A percentile compares a stretch with the other conserved stretches of the same genome.
These are phyloP conservation scores for Odontocerum albicorne DNA, from an alignment of 2,888 invertebrate genomes.

Conservation along the genomic window DNA sequence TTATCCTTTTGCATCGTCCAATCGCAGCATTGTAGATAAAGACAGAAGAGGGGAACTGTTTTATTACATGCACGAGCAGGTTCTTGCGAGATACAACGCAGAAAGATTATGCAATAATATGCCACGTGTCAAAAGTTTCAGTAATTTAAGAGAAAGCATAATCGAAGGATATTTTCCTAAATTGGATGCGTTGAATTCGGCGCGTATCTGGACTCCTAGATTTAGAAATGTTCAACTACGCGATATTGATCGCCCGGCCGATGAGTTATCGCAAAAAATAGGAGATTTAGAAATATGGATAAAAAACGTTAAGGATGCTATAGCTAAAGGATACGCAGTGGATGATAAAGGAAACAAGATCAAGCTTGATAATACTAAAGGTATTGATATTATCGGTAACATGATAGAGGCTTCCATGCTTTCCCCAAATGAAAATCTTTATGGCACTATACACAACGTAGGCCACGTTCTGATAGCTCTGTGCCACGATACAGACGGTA, in stretches of 20 bases:
- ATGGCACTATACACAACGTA: conserved; percentile 82
- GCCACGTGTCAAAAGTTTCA: conserved; percentile 10
- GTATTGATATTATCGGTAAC: conserved; percentile 79
- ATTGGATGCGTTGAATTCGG: conserved; percentile 65
- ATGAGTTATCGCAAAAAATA: conserved; percentile 67
- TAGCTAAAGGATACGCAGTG: conserved; percentile 62
- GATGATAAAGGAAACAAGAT: conserved; percentile 60
- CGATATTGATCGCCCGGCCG: conserved; percentile 68
- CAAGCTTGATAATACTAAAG: conserved; percentile 63
- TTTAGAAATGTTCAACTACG: conserved; percentile 56
- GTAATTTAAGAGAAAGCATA: conserved; percentile 26
- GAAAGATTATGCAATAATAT: conserved; percentile 30
- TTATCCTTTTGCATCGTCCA: conserved; percentile 72
- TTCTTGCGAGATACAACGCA: conserved; percentile 53
- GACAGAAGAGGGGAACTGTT: conserved; percentile 67
- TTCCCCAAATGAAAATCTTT: conserved; percentile 68
- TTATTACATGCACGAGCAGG: conserved; percentile 68
- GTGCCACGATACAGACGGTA: conserved; percentile 78
- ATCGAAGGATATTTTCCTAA: conserved; percentile 63
- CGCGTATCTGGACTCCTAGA: conserved; percentile 64
- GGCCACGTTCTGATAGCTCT: conserved; percentile 78
- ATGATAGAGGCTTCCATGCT: conserved; percentile 74
- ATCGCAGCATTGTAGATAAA: conserved; percentile 54
- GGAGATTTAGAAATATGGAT: conserved; percentile 75
- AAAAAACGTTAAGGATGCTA: conserved; percentile 69